Evolutionary conservation across 37 sponge, comb jelly and placozoan genomes (phyloP).

Genomic region (Chondrosia reniformis): DNA sequence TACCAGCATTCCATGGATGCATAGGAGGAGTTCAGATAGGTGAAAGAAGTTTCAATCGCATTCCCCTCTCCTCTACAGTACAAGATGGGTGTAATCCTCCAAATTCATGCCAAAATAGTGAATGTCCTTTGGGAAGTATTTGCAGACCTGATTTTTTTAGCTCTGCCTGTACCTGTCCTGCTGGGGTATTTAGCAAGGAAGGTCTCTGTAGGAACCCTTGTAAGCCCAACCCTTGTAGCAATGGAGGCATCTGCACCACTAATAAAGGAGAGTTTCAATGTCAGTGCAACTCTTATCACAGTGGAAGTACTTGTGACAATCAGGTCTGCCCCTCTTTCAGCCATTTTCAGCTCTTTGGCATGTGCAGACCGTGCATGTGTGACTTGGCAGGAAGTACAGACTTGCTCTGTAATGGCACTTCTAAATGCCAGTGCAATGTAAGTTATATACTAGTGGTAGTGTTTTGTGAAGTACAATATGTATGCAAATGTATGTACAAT

Average conservation of each 20-base stretch:
- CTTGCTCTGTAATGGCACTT: conserved; percentile 1
- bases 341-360: neutral
- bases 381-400: neutral
- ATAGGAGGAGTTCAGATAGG: neutral
- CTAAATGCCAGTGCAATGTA: neutral
- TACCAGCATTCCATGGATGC: neutral
- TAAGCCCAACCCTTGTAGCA: neutral
- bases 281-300: neutral
- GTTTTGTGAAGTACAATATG: neutral
- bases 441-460: neutral
- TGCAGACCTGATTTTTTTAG: too few species aligned
- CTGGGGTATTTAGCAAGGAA: too few species aligned
- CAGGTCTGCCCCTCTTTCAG: neutral
- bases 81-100: neutral
- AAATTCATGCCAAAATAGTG: too few species aligned
- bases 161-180: too few species aligned
- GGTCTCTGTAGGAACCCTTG: neutral
- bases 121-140: too few species aligned
- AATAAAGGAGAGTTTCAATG: neutral
- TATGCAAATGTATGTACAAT: neutral
- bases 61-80: neutral
- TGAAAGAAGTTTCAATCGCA: neutral
- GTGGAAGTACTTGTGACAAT: neutral
- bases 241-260: neutral
- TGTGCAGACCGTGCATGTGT: neutral